Evolutionary conservation across 1,140 invertebrate species (phyloP).

Genomic region (Macrosteles quadrilineatus): DNA sequence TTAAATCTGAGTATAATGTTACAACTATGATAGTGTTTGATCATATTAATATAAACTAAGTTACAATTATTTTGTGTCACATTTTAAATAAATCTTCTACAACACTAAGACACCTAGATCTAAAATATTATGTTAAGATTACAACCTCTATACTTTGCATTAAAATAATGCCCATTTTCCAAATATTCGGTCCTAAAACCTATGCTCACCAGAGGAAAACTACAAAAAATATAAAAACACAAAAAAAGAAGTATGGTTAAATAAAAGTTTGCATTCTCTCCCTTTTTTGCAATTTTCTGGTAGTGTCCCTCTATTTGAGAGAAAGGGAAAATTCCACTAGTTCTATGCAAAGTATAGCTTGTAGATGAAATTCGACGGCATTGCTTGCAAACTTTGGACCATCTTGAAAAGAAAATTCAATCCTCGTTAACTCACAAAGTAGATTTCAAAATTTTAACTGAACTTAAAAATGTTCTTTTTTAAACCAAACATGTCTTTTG

Average conservation of each 20-base stretch:
- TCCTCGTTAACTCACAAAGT: background rate
- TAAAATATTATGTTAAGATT: conserved; percentile 47
- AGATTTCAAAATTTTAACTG: too few relatives aligned
- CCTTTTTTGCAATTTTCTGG: conserved; percentile 3
- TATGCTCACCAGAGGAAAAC: conserved; percentile 9
- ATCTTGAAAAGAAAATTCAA: conserved; percentile 14
- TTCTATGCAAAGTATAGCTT: conserved; percentile 89
- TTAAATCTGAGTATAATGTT: too few relatives aligned
- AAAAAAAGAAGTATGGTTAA: conserved; percentile 24
- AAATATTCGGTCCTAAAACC: conserved; percentile 42
- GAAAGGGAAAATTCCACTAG: conserved; percentile 76
- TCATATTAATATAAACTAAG: too few relatives aligned
- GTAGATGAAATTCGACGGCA: conserved; percentile 50
- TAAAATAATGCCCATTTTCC: conserved; percentile 83
- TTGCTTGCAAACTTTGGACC: background rate
- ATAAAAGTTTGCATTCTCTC: background rate
- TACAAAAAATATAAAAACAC: conserved; percentile 23
- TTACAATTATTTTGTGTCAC: too few relatives aligned
- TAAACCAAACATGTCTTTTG: too few relatives aligned
- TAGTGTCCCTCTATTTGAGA: conserved; percentile 2
- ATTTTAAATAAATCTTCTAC: too few relatives aligned
- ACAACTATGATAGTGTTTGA: too few relatives aligned
- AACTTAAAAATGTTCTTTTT: too few relatives aligned
- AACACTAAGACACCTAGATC: background rate
- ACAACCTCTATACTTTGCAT: conserved; percentile 88